Base-by-base conservation (phyloP, 2,888 invertebrate genomes). In the Drosophila austrosaltans region DNA sequence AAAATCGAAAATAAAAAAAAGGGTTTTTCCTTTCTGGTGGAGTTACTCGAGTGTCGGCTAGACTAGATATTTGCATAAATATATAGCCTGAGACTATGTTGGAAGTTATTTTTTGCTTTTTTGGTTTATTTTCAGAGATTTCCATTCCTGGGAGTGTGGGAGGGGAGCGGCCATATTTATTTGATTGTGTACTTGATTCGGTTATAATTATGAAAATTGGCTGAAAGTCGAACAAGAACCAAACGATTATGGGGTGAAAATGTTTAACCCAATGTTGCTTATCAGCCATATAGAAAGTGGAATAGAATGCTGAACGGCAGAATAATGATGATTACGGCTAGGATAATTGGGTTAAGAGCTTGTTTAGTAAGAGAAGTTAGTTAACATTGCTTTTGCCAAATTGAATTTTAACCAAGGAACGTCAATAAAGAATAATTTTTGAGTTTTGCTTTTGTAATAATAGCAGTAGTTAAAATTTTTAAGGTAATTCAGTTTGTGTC, bases 121-220 rank as follows among this genome's bases (percentile, higher is more conserved):
- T 53, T 53, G 56, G 40, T 12, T 39, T 25, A 36, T 58, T 25
- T 39, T 1, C 61, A 44, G 48, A 16, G 32, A 7, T 12, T 28
- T 22, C 20, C 48, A 30, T 66, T 42, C 66, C 64, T 5, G 6
- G 28, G 4, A 0, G 28, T 2, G 28, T 2, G 28, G 28, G 4
- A 75, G 75, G 28, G 44, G 20, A 8, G 30, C 25, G 16, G 16
- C 57, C 44, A 8, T 36, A 30, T 56, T 65, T 81, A 80, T n/a
- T n/a, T 73, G 63, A 63, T 66, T 71, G 73, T 74, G 81, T 78
- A 75, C 87, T 83, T 86, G 89, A 88, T 82, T 88, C 83, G 61
- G 65, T 86, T 89, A 83, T 82, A 86, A 88, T 82, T 78, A 67
- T 61, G 58, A 69, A 67, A 69, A 63, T 76, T 70, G 59, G 39